phyloP scores from a whole-genome alignment of 2,797 vertebrate genomes.

The Ibycter americanus region DNA sequence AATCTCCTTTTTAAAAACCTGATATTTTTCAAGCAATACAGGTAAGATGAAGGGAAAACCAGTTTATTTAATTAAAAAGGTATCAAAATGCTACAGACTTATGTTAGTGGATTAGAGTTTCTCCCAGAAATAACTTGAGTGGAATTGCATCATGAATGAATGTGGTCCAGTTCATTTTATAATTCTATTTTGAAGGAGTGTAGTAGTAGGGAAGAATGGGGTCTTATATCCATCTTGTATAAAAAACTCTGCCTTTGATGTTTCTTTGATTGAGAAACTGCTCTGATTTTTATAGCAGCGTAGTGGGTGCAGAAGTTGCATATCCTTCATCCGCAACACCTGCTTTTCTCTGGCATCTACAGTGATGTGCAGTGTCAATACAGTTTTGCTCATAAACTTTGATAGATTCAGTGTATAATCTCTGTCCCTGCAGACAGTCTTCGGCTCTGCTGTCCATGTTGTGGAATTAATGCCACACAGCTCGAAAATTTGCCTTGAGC shows the following conservation, averaged over 20 bases:
- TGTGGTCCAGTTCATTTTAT: neutral
- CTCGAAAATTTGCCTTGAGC: neutral
- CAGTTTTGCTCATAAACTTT: neutral
- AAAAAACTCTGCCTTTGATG: neutral
- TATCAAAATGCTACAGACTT: neutral
- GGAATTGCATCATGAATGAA: neutral
- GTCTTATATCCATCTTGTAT: neutral
- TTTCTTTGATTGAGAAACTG: neutral
- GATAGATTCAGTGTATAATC: neutral
- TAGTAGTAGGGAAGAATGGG: neutral
- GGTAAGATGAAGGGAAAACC: neutral
- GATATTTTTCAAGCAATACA: neutral
- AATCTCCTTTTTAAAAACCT: neutral
- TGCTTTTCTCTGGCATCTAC: neutral
- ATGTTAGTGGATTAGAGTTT: neutral
- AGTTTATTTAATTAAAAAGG: conserved; percentile 6
- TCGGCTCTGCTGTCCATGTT: neutral
- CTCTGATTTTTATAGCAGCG: neutral
- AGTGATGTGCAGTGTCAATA: neutral
- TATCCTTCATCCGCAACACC: neutral
- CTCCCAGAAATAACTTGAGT: conserved; percentile 15
- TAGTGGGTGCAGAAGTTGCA: neutral
- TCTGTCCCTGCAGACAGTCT: neutral
- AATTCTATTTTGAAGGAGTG: neutral
- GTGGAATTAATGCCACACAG: neutral